phyloP scores from a whole-genome alignment of 1,140 invertebrate genomes.

The Listronotus oregonensis region DNA sequence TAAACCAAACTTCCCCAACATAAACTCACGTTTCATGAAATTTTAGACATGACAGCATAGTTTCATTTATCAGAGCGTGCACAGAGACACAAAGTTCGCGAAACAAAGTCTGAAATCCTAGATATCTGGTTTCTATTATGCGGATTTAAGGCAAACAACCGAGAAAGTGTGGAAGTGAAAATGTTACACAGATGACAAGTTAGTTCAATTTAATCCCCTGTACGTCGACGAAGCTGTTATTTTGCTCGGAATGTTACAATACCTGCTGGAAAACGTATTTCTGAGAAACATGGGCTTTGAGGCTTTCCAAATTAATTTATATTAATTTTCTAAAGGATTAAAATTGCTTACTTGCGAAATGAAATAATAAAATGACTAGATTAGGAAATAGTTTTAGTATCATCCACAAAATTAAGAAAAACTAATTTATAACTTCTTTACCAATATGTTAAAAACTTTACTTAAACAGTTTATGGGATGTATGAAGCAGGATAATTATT shows the following conservation, averaged over 20 bases:
- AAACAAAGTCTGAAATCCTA: slow-evolving; percentile 14
- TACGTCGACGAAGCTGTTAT: slow-evolving; percentile 21
- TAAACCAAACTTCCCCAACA: no score
- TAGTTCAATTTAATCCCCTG: slow-evolving; percentile 30
- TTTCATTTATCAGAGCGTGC: slow-evolving; percentile 21
- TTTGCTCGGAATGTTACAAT: slow-evolving; percentile 18
- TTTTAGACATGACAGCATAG: slow-evolving; percentile 6
- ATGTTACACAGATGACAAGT: slow-evolving; percentile 28
- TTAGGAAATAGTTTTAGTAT: no score
- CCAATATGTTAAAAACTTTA: no score
- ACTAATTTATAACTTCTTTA: no score
- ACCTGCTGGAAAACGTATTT: slow-evolving; percentile 18
- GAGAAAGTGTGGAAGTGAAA: slow-evolving; percentile 25
- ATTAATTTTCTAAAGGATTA: slow-evolving; percentile 4
- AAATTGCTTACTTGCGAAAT: not conserved
- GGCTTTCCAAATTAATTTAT: slow-evolving; percentile 21
- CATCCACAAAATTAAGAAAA: no score
- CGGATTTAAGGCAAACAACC: slow-evolving; percentile 22
- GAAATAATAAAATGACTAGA: no score
- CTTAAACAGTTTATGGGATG: no score
- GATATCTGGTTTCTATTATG: slow-evolving; percentile 25
- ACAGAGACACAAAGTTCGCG: slow-evolving; percentile 17
- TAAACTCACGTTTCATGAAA: no score
- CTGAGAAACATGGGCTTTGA: slow-evolving; percentile 12
- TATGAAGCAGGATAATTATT: no score